Base-by-base conservation (phyloP, 2,888 invertebrate genomes). In the Koerneria pararmatus region DNA sequence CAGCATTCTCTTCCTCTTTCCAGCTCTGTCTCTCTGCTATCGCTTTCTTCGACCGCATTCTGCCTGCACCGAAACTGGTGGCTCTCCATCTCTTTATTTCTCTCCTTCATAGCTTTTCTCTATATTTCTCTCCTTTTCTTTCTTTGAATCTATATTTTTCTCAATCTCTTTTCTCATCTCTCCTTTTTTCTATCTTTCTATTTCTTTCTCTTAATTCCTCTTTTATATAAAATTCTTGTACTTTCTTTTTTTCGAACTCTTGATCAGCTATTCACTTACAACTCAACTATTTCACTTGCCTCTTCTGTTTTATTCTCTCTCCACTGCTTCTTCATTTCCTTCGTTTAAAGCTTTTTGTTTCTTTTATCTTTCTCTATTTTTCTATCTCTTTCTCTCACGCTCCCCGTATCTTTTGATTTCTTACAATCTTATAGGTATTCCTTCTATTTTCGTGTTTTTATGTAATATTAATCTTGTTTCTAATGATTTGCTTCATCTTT, bases 131-230 rank as follows among this genome's bases (percentile, higher is more conserved):
- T 11, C 6, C 57, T 37, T 1, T 6, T 32, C n/a, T 27, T 29
- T n/a, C 11, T 54, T 19, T 54, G 15, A 32, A 54, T 54, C 54
- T 54, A 54, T 32, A 19, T n/a, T 22, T 48, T 34, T 6, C 32
- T 8, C 11, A 1, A 29, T n/a, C 29, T 37, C 57, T 57, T 35
- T 34, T 57, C 57, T 27, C 24, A 57, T 24, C 57, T 57, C 57
- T 35, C 24, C 22, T 27, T 37, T 8, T 15, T 27, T 19, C n/a
- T 31, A 56, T 56, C 56, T 31, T 29, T 56, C 31, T 19, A 31
- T 3, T n/a, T 32, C 31, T 11, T 34, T 56, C 19, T 41, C 58
- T 58, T 3, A 22, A 41, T 15, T 15, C 11, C 41, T 8, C 11
- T 15, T 15, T 15, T 41, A 8, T 15, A 41, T 8, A 41, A 15